Percentiles rank a stretch among this genome's conserved stretches.
Evolutionary conservation across 2,888 invertebrate species (phyloP).

Genomic region (Eremobia ochroleuca): DNA sequence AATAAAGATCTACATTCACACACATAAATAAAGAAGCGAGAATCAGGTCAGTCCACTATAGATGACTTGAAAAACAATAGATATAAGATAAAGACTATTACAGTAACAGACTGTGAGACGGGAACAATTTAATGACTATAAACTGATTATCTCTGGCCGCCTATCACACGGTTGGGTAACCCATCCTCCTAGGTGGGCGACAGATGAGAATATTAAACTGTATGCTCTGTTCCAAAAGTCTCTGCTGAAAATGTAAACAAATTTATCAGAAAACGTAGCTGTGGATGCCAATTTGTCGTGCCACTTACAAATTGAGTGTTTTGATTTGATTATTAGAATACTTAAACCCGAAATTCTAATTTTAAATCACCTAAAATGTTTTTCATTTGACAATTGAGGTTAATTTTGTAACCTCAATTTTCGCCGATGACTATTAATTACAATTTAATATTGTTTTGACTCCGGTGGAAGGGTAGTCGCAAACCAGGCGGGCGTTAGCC

Average conservation of each 20-base stretch:
- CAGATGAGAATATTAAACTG: not conserved
- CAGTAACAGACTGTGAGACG: constrained; percentile 59
- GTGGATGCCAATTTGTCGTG: not conserved
- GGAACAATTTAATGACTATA: constrained; percentile 68
- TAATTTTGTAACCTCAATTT: no score
- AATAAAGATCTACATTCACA: constrained; percentile 30
- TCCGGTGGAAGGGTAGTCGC: no score
- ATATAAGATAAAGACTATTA: constrained; percentile 68
- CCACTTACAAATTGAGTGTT: not conserved
- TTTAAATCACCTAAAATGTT: not conserved
- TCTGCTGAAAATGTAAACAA: not conserved
- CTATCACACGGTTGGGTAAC: constrained; percentile 57
- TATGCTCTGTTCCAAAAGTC: not conserved
- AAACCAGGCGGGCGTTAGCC: no score
- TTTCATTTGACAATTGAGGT: no score
- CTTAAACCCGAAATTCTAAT: not conserved
- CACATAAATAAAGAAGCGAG: constrained; percentile 29
- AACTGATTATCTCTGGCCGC: constrained; percentile 64
- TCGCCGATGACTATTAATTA: no score
- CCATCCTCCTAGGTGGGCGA: constrained; percentile 4
- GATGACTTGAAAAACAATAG: constrained; percentile 65
- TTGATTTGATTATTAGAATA: not conserved
- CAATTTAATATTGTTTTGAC: not conserved
- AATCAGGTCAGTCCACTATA: constrained; percentile 62
- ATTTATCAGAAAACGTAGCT: not conserved